Evolutionary conservation across 2,888 invertebrate genomes (phyloP), one percentile per base, ranked within the genome.

Genomic region (Polydrusus pterygomalis): DNA sequence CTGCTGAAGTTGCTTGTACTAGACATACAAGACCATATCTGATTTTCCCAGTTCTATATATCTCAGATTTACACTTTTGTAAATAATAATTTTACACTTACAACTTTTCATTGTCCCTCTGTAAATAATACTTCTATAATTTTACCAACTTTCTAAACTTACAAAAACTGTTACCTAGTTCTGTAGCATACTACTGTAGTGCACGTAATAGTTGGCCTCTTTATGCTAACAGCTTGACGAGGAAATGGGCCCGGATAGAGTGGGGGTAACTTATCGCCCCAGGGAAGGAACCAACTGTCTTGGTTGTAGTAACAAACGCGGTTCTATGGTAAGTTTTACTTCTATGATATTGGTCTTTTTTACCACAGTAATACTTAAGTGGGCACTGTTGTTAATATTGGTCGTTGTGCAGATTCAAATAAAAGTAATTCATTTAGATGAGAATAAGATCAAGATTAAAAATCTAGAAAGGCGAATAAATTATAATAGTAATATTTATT

Each of bases 301-400:
- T 85, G 91, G 93, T 87, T 94, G 93, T 89, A 90, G 92, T 86
- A 92, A 93, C 84, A 91, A 92, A 82, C 92, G 93, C 87, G 92
- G 92, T 88, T 93, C 94, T 83, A 91, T 92, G 91, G 94, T 94
- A 92, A 94, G 94, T 91, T 49, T 17, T 47, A 8, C 17, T 15
- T 6, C 49, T 18, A 17, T 49, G 9, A 15, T 49, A 49, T 49
- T 49, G 15, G n/a, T 43, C 5, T 25, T 43, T 43, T 43, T 43
- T 34, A 34, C 34, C 34, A 34, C 25, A 9, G 8, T 40, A 40
- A 40, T 11, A 11, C 11, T 1, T 43, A 43, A 47, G 17, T 47
- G 2, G 2, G 17, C 15, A 17, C 47, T 13, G 7, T 34, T 34
- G 6, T 34, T 34, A 34, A 7, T 34, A 7, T 2, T 8, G 34